phyloP scores from a whole-genome alignment of 1,140 invertebrate species.

The Tetramorium alpestre region DNA sequence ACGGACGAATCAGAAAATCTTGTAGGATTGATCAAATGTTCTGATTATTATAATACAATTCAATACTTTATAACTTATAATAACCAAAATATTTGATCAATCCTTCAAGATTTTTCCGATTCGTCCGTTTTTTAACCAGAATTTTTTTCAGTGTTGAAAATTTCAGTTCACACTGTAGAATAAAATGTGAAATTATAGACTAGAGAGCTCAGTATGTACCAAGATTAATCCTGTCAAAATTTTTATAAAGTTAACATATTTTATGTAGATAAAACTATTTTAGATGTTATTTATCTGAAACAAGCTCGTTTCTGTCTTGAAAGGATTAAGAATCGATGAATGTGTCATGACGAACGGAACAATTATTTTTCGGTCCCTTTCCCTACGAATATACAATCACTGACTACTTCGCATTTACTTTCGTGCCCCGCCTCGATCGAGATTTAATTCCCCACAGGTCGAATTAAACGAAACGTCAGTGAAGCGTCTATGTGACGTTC shows the following conservation, averaged over 20 bases:
- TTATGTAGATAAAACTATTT: background rate
- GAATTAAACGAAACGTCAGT: conserved; percentile 69
- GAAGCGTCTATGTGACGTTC: conserved; percentile 58
- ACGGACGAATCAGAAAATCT: no score
- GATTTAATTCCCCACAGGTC: conserved; percentile 65
- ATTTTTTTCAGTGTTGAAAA: no score
- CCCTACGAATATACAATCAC: conserved; percentile 11
- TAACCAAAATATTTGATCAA: no score
- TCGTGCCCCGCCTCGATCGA: conserved; percentile 28
- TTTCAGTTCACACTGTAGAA: no score
- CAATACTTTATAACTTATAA: no score
- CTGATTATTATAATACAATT: no score
- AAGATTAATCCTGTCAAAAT: background rate
- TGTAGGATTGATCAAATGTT: no score
- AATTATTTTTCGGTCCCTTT: background rate
- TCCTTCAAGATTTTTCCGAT: no score
- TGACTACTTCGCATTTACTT: conserved; percentile 52
- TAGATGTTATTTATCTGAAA: background rate
- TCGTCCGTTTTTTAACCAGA: no score
- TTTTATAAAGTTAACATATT: background rate
- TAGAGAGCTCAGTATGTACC: no score
- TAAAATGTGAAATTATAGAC: no score
- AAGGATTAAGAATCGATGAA: conserved; percentile 3
- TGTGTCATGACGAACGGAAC: background rate
- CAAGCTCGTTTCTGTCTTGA: background rate